Percentiles rank a stretch among this genome's conserved stretches.
Conservation (phyloP, 2,888 invertebrate species). For the Pherbina coryleti region DNA sequence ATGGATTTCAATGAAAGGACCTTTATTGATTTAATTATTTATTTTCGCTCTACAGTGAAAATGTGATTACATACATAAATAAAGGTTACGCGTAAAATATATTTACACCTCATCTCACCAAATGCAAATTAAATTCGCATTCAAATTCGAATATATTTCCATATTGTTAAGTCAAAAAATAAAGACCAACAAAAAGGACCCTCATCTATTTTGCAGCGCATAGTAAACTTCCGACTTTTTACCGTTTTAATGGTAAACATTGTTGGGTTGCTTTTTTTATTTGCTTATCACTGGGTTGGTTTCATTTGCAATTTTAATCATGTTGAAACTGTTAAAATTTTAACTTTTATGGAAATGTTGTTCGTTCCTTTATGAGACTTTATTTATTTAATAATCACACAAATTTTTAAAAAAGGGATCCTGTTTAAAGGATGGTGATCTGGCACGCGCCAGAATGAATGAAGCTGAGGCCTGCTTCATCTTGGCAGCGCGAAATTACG, state of each 20-base stretch:
- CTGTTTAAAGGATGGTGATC: conserved; percentile 94
- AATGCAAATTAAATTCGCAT: neutral
- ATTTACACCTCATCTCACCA: neutral
- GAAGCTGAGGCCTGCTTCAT: conserved; percentile 98
- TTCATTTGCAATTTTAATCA: neutral
- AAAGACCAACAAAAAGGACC: too few species aligned
- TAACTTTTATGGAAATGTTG: neutral
- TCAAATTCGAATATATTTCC: neutral
- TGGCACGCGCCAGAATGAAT: conserved; percentile 95
- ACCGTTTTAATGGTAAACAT: too few species aligned
- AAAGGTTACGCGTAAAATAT: neutral
- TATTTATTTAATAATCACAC: neutral
- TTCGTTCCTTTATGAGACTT: neutral
- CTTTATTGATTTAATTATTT: neutral
- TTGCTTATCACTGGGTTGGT: too few species aligned
- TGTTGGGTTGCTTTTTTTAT: too few species aligned
- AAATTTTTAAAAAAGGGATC: conserved; percentile 77
- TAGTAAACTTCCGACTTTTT: neutral
- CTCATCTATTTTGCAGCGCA: too few species aligned
- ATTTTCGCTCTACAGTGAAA: too few species aligned
- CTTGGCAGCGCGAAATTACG: conserved; percentile 94
- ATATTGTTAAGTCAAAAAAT: too few species aligned
- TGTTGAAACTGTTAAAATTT: neutral
- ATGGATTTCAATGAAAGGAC: neutral
- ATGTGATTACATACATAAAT: too few species aligned